phyloP scores from a whole-genome alignment of 2,113 vertebrate genomes.

The Coptodon rendalli region DNA sequence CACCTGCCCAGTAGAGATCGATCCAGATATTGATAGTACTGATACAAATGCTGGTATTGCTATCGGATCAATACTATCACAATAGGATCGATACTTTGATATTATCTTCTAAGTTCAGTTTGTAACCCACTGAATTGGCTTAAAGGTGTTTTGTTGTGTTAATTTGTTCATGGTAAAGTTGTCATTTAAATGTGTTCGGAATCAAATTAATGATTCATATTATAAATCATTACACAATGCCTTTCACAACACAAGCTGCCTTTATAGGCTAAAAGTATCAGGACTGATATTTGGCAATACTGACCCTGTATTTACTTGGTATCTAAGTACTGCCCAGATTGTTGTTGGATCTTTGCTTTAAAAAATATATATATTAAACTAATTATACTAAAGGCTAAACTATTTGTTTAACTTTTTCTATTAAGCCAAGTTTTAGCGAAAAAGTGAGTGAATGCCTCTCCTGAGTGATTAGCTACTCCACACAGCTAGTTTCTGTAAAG shows the following conservation, averaged over 20 bases:
- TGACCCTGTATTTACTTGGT: too few species aligned
- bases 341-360: not conserved
- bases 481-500: not conserved
- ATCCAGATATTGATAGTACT: not conserved
- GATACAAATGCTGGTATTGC: not conserved
- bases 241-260: too few species aligned
- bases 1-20: not conserved
- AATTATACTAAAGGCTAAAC: not conserved
- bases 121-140: not conserved
- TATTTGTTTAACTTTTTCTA: not conserved
- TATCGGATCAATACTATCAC: not conserved
- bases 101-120: not conserved
- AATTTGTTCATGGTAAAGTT: too few species aligned
- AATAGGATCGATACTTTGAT: not conserved
- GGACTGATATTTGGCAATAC: too few species aligned
- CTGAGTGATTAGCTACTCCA: not conserved
- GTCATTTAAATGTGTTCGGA: too few species aligned
- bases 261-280: too few species aligned
- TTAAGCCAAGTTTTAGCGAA: not conserved
- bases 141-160: too few species aligned
- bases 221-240: too few species aligned
- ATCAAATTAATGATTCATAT: too few species aligned
- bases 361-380: too few species aligned
- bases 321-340: not conserved
- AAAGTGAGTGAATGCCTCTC: not conserved